These are phyloP conservation scores for Alligator sinensis DNA, from an alignment of 2,113 vertebrate species.

Conservation along the genomic window DNA sequence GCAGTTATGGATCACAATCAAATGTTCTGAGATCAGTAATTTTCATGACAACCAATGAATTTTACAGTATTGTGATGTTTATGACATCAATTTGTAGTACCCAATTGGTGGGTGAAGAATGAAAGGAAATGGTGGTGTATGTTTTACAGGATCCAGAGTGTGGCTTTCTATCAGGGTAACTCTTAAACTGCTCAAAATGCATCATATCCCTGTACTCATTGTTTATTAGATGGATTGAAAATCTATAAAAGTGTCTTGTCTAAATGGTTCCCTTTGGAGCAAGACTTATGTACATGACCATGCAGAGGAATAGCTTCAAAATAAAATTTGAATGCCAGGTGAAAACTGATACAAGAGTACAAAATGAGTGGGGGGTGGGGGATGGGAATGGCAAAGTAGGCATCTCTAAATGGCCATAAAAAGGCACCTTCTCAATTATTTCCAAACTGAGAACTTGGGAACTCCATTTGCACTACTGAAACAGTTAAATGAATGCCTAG, in stretches of 20 bases:
- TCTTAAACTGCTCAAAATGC: not conserved
- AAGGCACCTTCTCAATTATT: not conserved
- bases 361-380: not conserved
- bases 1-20: not conserved
- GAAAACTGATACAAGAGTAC: not conserved
- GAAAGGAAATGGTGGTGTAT: fast-evolving
- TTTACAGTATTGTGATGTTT: not conserved
- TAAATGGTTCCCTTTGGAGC: not conserved
- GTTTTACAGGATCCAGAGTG: not conserved
- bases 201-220: not conserved
- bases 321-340: not conserved
- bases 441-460: fast-evolving
- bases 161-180: not conserved
- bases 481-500: not conserved
- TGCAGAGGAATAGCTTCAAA: not conserved
- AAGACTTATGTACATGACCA: not conserved
- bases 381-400: not conserved
- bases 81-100: not conserved
- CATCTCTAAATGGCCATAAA: not conserved
- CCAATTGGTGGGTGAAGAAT: not conserved
- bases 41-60: not conserved
- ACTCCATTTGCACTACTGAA: not conserved
- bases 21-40: constrained; percentile 22
- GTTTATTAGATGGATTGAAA: not conserved
- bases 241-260: not conserved